These are phyloP conservation scores for Rhinolophus sinicus DNA, from an alignment of 2,113 vertebrate genomes.

Conservation along the genomic window DNA sequence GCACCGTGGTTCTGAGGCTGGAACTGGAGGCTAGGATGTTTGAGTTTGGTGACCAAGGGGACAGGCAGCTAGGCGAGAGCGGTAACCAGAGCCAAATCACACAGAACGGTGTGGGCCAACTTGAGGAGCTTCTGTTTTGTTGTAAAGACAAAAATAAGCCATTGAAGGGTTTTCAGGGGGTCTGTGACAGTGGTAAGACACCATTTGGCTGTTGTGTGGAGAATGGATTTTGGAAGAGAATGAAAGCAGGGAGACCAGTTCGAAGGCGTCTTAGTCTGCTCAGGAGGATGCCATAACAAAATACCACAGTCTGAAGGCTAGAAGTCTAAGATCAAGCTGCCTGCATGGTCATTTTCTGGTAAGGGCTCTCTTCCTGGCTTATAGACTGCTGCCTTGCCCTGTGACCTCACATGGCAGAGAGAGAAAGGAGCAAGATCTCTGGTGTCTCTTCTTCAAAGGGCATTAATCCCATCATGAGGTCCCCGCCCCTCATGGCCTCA, in stretches of 20 bases:
- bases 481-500: not conserved
- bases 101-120: not conserved
- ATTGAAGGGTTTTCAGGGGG: not conserved
- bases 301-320: not conserved
- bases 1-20: not conserved
- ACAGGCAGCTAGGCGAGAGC: not conserved
- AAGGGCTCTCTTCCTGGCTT: not conserved
- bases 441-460: not conserved
- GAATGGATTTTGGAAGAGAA: not conserved
- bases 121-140: not conserved
- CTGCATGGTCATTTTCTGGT: not conserved
- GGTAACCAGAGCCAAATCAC: rapidly evolving
- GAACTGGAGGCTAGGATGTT: not conserved
- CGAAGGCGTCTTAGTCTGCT: not conserved
- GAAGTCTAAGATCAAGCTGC: not conserved
- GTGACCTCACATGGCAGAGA: not conserved
- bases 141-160: not conserved
- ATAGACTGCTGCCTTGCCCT: not conserved
- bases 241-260: not conserved
- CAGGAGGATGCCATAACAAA: not conserved
- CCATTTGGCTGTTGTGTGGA: not conserved
- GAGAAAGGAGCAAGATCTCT: not conserved
- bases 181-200: not conserved
- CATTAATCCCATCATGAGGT: not conserved
- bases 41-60: not conserved